These are phyloP conservation scores for Siphamia tubifer DNA, from an alignment of 2,113 vertebrate species.

Conservation along the genomic window DNA sequence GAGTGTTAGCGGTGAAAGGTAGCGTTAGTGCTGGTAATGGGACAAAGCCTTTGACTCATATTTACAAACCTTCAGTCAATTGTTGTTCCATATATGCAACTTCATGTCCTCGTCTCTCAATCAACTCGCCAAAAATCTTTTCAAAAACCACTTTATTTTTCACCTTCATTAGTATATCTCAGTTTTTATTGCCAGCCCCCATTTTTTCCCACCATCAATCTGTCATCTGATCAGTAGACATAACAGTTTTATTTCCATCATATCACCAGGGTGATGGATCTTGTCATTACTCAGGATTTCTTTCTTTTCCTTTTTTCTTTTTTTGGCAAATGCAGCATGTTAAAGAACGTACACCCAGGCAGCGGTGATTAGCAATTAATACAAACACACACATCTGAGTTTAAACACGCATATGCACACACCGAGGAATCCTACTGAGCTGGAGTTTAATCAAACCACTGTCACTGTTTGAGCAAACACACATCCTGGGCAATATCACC, in stretches of 20 bases:
- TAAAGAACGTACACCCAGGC: slow-evolving; percentile 60
- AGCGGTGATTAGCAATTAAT: slow-evolving; percentile 69
- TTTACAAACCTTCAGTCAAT: slow-evolving; percentile 31
- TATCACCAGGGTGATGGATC: slow-evolving; percentile 71
- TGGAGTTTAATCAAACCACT: no score
- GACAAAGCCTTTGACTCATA: no score
- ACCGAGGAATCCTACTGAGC: slow-evolving; percentile 39
- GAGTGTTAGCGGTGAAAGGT: no score
- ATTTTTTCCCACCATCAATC: slow-evolving; percentile 12
- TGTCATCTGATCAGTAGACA: slow-evolving; percentile 68
- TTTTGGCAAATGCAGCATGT: slow-evolving; percentile 39
- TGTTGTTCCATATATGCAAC: background rate
- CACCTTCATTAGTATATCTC: background rate
- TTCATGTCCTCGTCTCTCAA: background rate
- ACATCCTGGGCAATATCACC: no score
- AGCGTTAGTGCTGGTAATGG: no score
- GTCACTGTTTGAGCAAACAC: no score
- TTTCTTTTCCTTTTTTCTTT: no score
- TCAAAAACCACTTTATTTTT: no score
- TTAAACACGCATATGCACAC: slow-evolving; percentile 21
- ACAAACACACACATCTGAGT: background rate
- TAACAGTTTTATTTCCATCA: slow-evolving; percentile 71
- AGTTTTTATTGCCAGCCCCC: background rate
- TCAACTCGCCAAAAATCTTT: background rate
- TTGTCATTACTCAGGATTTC: slow-evolving; percentile 68